Evolutionary conservation across 2,888 invertebrate genomes (phyloP), one percentile per base, ranked within the genome.

Genomic region (Physocephala rufipes): DNA sequence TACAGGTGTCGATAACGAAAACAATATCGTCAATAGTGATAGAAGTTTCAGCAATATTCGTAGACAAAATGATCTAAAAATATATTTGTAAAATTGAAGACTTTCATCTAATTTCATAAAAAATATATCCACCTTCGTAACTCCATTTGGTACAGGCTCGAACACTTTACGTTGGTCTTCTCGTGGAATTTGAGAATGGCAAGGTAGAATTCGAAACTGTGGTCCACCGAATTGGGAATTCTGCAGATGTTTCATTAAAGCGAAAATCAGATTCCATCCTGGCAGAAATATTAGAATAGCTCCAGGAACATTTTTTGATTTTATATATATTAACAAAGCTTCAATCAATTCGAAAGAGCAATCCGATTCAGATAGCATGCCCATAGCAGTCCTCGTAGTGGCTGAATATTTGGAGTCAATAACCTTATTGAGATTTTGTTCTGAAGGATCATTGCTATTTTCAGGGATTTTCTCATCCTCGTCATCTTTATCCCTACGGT

Each of bases 11-110:
- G 73, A 99, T 94, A 0, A 99, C 99, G 86, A 93, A 99, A 1
- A 99, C 97, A 2, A 99, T 96, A 82, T 99, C 99, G 86, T 99
- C 95, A 77, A 99, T 99, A 0, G 99, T 99, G 77, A 99, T 95
- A 7, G 97, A 97, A 0, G 98, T 96, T 87, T 99, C 99, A 0
- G 99, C 99, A 81, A 99, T 98, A 85, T 99, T 99, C 2, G 99
- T 99, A 0, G 98, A 93, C 19, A 99, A 87, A 80, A 99, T 99
- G 70, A 99, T 93, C 93, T 93, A 85, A 0, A 86, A 83, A 70
- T n/a, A 55, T 65, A 70, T 67, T 21, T 58, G 2, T 3, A 5
- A 58, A 28, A 15, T 26, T 58, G 15, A 58, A n/a, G n/a, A n/a
- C 5, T 2, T n/a, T n/a, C n/a, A n/a, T n/a, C n/a, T n/a, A n/a